Conservation (phyloP, 2,113 vertebrate species). For the Edolisoma coerulescens region DNA sequence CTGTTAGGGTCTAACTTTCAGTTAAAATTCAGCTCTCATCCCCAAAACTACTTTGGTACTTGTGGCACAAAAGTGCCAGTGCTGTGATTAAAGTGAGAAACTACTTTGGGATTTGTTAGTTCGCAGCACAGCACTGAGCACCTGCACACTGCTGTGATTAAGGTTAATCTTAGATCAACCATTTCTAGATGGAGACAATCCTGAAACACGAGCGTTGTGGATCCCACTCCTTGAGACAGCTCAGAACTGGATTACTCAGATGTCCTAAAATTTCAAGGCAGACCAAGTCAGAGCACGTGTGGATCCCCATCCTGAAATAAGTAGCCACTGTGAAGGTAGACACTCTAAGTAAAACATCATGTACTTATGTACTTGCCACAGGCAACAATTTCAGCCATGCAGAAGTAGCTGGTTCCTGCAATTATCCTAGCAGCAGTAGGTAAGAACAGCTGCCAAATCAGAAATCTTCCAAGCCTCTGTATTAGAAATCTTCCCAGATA, state of each 20-base stretch:
- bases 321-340: not conserved
- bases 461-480: not conserved
- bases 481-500: not conserved
- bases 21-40: not conserved
- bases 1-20: not conserved
- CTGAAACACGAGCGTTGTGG: not conserved
- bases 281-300: not conserved
- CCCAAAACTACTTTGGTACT: not conserved
- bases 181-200: not conserved
- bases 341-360: not conserved
- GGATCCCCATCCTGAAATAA: not conserved
- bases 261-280: not conserved
- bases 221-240: not conserved
- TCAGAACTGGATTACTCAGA: not conserved
- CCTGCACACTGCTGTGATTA: not conserved
- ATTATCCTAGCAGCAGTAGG: conserved; percentile 40
- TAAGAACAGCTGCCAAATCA: conserved; percentile 14
- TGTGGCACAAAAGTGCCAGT: not conserved
- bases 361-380: not conserved
- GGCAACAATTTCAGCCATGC: conserved; percentile 1
- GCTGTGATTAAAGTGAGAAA: not conserved
- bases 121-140: not conserved
- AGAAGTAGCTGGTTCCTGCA: conserved; percentile 21
- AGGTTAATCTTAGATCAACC: not conserved
- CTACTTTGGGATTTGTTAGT: not conserved